Evolutionary conservation across 2,113 vertebrate genomes (phyloP), one percentile per base, ranked within the genome.

Genomic region (Paralichthys olivaceus): DNA sequence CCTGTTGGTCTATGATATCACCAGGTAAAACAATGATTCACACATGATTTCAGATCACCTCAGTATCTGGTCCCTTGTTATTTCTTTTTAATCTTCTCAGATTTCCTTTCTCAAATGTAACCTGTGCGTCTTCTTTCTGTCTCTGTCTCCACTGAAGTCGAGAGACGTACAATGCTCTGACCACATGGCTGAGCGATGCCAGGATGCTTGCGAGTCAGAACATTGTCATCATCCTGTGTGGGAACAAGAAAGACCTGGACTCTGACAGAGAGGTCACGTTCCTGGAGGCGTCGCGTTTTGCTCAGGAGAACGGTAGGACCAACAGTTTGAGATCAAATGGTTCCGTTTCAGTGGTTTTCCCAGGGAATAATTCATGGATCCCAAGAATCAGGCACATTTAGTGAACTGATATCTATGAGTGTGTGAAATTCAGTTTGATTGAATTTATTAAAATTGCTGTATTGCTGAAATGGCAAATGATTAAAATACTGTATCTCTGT

Each of bases 211-310:
- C 96, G 73, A 98, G 96, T 89, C 96, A 96, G 84, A 98, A 97
- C 86, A 98, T 98, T 0, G 95, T 97, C 81, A 96, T 97, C 74
- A 97, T 98, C 82, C 92, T 98, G 57, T 98, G 96, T 59, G 96
- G 96, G 34, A 98, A 98, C 91, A 98, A 98, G 91, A 98, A 97
- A 84, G 96, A 98, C 75, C 88, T 98, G 93, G 96, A 97, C 26
- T 93, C 93, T 0, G 96, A 98, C 82, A 92, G 96, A 1, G 96
- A 98, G 89, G 96, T 97, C 85, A 98, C 96, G 0, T 98, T 98
- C 85, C 85, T 98, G 84, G 96, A 98, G 87, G 96, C 96, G 0
- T 98, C 96, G 0, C 96, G 96, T 45, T 97, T 98, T 23, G 96
- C 96, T 69, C 96, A 97, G 84, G 96, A 98, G 89, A 97, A 97